Evolutionary conservation across 2,888 invertebrate genomes (phyloP).

Genomic region (Strigamia maritima): DNA sequence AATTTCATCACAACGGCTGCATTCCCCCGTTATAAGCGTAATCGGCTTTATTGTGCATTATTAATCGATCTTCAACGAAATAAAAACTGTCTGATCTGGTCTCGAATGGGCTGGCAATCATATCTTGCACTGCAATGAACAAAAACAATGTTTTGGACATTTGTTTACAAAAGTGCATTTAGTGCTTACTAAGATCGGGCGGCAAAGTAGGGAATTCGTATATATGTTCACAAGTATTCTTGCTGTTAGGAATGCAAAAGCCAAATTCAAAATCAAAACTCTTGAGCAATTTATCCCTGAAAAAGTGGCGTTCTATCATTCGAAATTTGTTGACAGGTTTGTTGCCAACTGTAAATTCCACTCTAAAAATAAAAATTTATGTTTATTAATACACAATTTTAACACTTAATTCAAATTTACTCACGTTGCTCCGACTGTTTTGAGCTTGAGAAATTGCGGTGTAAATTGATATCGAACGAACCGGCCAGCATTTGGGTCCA

Average conservation of each 20-base stretch:
- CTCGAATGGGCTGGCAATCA: conserved; percentile 94
- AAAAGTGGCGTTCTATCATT: conserved; percentile 98
- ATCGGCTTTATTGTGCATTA: conserved; percentile 99
- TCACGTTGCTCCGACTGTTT: conserved; percentile 96
- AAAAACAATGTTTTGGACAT: conserved; percentile 36
- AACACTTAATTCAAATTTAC: conserved; percentile 51
- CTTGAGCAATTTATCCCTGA: conserved; percentile 85
- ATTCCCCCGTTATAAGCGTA: conserved; percentile 83
- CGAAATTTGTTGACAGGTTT: conserved; percentile 89
- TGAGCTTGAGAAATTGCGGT: conserved; percentile 92
- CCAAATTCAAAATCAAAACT: conserved; percentile 99
- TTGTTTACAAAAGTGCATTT: background rate
- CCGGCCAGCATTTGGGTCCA: conserved; percentile 85
- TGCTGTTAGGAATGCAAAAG: conserved; percentile 95
- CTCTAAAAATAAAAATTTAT: conserved; percentile 59
- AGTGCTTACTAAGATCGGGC: conserved; percentile 73
- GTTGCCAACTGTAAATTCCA: conserved; percentile 93
- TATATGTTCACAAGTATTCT: conserved; percentile 98
- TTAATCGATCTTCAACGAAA: conserved; percentile 92
- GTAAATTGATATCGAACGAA: conserved; percentile 99
- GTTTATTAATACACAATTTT: background rate
- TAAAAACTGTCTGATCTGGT: conserved; percentile 98
- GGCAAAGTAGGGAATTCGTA: conserved; percentile 93
- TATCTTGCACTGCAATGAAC: conserved; percentile 79
- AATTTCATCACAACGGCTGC: conserved; percentile 15